phyloP scores from a whole-genome alignment of 1,140 invertebrate genomes.

The Drosophila kepulauana region DNA sequence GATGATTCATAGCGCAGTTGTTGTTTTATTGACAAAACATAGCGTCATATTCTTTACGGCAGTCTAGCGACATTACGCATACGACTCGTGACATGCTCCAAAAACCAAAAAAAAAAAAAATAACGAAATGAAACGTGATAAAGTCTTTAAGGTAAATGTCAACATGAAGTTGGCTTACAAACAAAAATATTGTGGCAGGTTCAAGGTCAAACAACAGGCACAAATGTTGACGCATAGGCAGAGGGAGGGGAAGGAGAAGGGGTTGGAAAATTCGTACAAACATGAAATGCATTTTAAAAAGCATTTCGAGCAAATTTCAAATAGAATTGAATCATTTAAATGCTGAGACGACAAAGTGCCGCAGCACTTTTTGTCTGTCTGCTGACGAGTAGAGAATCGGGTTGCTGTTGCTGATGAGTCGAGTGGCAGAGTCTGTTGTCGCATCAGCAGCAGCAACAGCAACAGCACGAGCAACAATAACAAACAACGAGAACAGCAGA shows the following conservation, averaged over 20 bases:
- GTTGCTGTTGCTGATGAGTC: neutral
- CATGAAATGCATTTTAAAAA: conserved; percentile 23
- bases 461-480: neutral
- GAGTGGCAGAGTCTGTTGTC: conserved; percentile 5
- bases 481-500: conserved; percentile 2
- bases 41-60: conserved; percentile 14
- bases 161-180: conserved; percentile 8
- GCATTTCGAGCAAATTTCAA: conserved; percentile 16
- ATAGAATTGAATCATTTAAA: conserved; percentile 19
- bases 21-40: conserved; percentile 45
- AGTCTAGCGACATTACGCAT: conserved; percentile 31
- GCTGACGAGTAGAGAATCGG: neutral
- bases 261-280: neutral
- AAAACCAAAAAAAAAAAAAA: no score
- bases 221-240: neutral
- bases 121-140: neutral
- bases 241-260: neutral
- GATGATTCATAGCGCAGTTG: conserved; percentile 24
- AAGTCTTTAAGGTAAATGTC: conserved; percentile 1
- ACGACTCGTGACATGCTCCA: conserved; percentile 15
- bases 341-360: conserved; percentile 17
- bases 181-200: neutral
- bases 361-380: conserved; percentile 1
- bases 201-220: conserved; percentile 13
- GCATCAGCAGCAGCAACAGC: neutral